Percentiles rank a stretch among this genome's conserved stretches.
These are phyloP conservation scores for Tringa solitaria DNA, from an alignment of 2,113 vertebrate genomes.

Conservation along the genomic window DNA sequence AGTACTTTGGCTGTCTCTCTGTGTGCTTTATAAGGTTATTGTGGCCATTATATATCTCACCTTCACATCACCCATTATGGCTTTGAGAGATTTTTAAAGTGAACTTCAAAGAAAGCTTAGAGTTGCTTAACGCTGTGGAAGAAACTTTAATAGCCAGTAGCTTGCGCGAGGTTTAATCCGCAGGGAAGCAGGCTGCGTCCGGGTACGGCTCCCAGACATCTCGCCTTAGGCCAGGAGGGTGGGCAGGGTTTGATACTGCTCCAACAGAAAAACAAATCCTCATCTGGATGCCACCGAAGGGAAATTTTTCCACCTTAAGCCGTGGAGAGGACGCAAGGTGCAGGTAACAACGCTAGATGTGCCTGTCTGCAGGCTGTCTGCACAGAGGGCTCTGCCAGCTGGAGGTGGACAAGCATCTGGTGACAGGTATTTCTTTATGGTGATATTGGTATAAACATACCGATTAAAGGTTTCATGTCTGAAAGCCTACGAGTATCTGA, in stretches of 20 bases:
- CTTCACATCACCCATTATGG: background rate
- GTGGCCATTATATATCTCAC: background rate
- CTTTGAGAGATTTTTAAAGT: conserved; percentile 30
- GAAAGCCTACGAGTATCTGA: background rate
- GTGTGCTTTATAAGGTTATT: conserved; percentile 14
- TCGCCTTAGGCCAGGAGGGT: background rate
- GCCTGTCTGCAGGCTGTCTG: background rate
- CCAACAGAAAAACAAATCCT: background rate
- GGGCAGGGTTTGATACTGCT: background rate
- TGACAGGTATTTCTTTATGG: background rate
- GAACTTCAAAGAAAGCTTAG: conserved; percentile 39
- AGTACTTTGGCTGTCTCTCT: background rate
- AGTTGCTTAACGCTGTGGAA: background rate
- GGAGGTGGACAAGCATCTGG: background rate
- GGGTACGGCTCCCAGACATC: background rate
- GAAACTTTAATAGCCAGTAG: background rate
- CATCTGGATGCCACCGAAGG: background rate
- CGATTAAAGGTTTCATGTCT: background rate
- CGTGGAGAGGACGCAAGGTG: background rate
- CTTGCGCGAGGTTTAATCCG: background rate
- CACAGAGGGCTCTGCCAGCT: background rate
- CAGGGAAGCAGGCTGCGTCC: fast-evolving
- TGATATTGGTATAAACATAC: background rate
- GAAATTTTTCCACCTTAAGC: background rate
- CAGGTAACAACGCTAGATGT: background rate